phyloP scores from a whole-genome alignment of 1,140 invertebrate species.

The Hormaphis cornu region DNA sequence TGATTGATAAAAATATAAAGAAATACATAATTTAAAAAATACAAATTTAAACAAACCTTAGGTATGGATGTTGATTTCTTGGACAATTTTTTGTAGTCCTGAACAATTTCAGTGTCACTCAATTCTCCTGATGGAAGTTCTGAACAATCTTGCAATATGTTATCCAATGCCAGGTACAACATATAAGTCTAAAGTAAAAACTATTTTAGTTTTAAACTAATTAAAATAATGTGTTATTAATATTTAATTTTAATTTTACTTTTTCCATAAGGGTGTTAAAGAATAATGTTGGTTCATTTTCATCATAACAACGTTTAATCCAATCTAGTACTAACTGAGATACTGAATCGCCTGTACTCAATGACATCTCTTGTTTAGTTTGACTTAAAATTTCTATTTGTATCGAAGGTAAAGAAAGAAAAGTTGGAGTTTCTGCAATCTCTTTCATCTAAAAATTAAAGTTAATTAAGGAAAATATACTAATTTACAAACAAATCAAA shows the following conservation, averaged over 20 bases:
- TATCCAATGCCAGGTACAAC: slow-evolving; percentile 63
- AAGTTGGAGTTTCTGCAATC: slow-evolving; percentile 49
- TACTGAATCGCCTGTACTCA: slow-evolving; percentile 50
- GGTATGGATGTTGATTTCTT: slow-evolving; percentile 43
- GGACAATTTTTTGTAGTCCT: slow-evolving; percentile 68
- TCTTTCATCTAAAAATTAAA: slow-evolving; percentile 34
- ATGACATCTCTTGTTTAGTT: slow-evolving; percentile 52
- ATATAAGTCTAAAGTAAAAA: slow-evolving; percentile 54
- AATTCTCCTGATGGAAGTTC: slow-evolving; percentile 58
- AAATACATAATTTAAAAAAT: not conserved
- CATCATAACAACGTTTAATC: slow-evolving; percentile 43
- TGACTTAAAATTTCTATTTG: slow-evolving; percentile 58
- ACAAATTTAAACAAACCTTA: not conserved
- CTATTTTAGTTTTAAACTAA: not conserved
- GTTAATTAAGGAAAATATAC: not conserved
- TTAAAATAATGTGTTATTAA: not conserved
- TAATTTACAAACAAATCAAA: too few species aligned
- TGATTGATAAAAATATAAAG: not conserved
- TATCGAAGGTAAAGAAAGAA: slow-evolving; percentile 54
- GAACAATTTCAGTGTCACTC: slow-evolving; percentile 64
- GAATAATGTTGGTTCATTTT: slow-evolving; percentile 4
- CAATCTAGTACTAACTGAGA: slow-evolving; percentile 59
- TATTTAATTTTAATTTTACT: slow-evolving; percentile 11
- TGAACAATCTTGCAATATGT: slow-evolving; percentile 67
- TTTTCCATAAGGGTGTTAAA: slow-evolving; percentile 22